phyloP scores from a whole-genome alignment of 2,888 invertebrate species.

The Polyommatus icarus region DNA sequence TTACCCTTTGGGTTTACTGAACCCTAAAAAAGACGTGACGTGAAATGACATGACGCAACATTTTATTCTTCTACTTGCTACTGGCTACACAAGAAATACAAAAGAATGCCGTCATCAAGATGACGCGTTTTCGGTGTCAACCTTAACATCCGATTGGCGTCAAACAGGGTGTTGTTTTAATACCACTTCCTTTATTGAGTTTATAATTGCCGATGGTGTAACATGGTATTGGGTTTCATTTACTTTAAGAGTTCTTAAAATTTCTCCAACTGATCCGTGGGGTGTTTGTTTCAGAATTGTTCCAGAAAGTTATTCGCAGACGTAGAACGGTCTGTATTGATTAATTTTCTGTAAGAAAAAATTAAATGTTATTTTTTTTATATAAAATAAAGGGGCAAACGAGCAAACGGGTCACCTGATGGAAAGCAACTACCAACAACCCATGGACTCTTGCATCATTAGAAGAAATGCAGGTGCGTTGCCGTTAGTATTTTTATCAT shows the following conservation, averaged over 20 bases:
- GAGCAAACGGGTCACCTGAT: too few relatives aligned
- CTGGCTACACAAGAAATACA: too few relatives aligned
- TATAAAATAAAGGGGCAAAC: too few relatives aligned
- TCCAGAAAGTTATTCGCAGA: slow-evolving; percentile 1
- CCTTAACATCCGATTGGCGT: background rate
- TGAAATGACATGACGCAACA: too few relatives aligned
- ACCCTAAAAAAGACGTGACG: too few relatives aligned
- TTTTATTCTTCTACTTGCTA: too few relatives aligned
- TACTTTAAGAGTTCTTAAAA: background rate
- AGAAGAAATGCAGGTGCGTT: too few relatives aligned
- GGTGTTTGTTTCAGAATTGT: background rate
- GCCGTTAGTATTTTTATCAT: background rate
- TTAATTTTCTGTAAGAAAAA: background rate
- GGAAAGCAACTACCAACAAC: too few relatives aligned
- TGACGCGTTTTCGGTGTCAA: background rate
- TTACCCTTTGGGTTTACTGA: too few relatives aligned
- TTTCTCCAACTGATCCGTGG: background rate
- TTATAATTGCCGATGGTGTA: background rate
- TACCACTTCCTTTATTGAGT: background rate
- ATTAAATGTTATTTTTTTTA: background rate
- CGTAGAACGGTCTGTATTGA: background rate
- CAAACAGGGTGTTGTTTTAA: background rate
- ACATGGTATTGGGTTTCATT: background rate
- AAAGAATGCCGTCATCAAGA: too few relatives aligned
- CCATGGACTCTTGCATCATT: too few relatives aligned